Conservation (phyloP, 2,888 invertebrate genomes). For the Heteropelma amictum region DNA sequence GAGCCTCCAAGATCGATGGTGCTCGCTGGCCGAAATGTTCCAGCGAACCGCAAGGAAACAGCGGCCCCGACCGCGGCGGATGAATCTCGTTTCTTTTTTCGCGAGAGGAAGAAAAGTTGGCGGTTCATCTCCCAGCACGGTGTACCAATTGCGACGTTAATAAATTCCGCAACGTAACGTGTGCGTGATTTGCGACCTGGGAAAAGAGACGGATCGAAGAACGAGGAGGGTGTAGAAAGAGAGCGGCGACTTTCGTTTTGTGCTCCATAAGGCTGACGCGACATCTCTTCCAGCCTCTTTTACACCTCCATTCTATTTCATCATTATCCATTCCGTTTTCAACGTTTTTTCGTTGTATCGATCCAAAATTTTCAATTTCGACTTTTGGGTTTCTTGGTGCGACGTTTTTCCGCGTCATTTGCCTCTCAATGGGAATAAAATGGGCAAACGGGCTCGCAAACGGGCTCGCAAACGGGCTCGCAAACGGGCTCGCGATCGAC, state of each 20-base stretch:
- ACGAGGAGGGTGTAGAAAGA: conserved; percentile 61
- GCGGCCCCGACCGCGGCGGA: too few relatives aligned
- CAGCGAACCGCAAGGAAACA: too few relatives aligned
- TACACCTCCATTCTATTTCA: conserved; percentile 44
- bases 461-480: conserved; percentile 24
- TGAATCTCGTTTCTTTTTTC: too few relatives aligned
- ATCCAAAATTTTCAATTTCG: not conserved
- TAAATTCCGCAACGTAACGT: conserved; percentile 18
- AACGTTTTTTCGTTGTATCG: conserved; percentile 14
- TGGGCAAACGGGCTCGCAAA: conserved; percentile 58
- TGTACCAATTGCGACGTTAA: conserved; percentile 17
- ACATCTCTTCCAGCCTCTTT: conserved; percentile 56
- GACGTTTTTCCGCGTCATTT: conserved; percentile 8
- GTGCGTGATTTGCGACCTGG: not conserved
- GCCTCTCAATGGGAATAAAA: conserved; percentile 31
- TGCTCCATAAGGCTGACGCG: conserved; percentile 72
- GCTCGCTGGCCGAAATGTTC: too few relatives aligned
- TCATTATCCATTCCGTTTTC: conserved; percentile 23
- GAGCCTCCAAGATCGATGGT: conserved; percentile 30
- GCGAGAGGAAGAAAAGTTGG: too few relatives aligned
- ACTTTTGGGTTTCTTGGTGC: conserved; percentile 10
- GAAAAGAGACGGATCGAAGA: conserved; percentile 48
- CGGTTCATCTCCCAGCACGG: too few relatives aligned
- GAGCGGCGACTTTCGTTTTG: conserved; percentile 67
- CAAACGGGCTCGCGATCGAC: conserved; percentile 56